Evolutionary conservation across 2,113 vertebrate species (phyloP).

Genomic region (Blennius ocellaris): DNA sequence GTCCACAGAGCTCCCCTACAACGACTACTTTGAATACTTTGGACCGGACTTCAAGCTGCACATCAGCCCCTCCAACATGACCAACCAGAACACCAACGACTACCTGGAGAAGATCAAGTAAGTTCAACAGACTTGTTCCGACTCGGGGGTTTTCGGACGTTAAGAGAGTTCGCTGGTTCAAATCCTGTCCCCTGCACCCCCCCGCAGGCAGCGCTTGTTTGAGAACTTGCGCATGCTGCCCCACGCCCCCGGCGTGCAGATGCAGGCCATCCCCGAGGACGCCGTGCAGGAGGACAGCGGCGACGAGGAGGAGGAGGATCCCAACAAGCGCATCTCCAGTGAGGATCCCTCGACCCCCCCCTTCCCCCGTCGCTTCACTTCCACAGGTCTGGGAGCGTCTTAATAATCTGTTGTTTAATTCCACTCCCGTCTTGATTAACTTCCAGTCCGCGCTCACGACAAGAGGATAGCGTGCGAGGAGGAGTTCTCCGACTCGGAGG

Average conservation of each 20-base stretch:
- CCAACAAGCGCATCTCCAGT: constrained; percentile 97
- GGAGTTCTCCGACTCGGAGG: constrained; percentile 97
- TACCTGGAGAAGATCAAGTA: constrained; percentile 98
- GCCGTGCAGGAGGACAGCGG: constrained; percentile 96
- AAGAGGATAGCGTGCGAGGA: constrained; percentile 98
- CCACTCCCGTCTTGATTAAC: constrained; percentile 1
- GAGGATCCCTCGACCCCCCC: constrained; percentile 35
- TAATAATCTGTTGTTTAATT: not conserved
- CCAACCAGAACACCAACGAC: constrained; percentile 98
- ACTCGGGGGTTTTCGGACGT: not conserved
- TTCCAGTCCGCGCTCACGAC: constrained; percentile 93
- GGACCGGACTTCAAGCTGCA: constrained; percentile 99
- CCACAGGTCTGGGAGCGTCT: not conserved
- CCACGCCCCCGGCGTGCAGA: constrained; percentile 80
- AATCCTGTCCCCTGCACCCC: constrained; percentile 4
- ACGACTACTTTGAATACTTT: constrained; percentile 99
- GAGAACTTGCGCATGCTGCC: constrained; percentile 80
- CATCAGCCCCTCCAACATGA: constrained; percentile 99
- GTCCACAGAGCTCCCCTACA: constrained; percentile 91
- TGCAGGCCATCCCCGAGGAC: constrained; percentile 96
- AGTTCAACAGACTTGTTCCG: constrained; percentile 24
- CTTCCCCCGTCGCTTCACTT: not conserved
- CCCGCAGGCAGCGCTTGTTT: constrained; percentile 74
- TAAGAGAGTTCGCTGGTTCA: not conserved
- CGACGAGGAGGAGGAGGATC: constrained; percentile 96